Evolutionary conservation across 2,888 invertebrate genomes (phyloP).

Genomic region (Eupithecia abbreviata): DNA sequence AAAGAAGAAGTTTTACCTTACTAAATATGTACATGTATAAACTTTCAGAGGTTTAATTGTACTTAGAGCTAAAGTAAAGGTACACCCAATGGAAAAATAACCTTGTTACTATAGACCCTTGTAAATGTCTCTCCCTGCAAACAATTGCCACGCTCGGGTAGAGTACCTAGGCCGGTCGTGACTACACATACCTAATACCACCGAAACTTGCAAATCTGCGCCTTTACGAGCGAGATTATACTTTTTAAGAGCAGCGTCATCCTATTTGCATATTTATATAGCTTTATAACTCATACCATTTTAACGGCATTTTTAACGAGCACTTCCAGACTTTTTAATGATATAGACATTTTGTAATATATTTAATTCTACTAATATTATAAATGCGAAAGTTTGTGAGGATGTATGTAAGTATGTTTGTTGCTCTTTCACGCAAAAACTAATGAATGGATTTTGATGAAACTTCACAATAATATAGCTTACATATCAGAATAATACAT

Average conservation of each 20-base stretch:
- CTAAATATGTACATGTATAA: neutral
- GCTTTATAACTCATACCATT: neutral
- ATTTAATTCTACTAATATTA: neutral
- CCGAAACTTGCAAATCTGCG: neutral
- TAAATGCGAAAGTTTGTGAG: no score
- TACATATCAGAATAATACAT: no score
- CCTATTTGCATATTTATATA: constrained; percentile 4
- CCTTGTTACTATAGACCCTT: neutral
- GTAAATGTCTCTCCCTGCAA: neutral
- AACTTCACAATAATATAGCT: no score
- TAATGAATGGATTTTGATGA: no score
- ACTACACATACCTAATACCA: neutral
- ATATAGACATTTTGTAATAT: neutral
- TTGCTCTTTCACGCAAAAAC: no score
- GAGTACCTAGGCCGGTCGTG: neutral
- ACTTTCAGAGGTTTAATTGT: neutral
- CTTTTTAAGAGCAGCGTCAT: neutral
- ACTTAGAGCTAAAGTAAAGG: neutral
- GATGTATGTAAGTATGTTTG: no score
- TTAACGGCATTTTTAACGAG: constrained; percentile 2
- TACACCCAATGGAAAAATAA: neutral
- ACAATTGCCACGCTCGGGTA: neutral
- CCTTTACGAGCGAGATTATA: constrained; percentile 2
- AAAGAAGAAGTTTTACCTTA: neutral
- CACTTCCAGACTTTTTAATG: neutral